Conservation (phyloP, 2,113 vertebrate species). For the Perca schrenkii region DNA sequence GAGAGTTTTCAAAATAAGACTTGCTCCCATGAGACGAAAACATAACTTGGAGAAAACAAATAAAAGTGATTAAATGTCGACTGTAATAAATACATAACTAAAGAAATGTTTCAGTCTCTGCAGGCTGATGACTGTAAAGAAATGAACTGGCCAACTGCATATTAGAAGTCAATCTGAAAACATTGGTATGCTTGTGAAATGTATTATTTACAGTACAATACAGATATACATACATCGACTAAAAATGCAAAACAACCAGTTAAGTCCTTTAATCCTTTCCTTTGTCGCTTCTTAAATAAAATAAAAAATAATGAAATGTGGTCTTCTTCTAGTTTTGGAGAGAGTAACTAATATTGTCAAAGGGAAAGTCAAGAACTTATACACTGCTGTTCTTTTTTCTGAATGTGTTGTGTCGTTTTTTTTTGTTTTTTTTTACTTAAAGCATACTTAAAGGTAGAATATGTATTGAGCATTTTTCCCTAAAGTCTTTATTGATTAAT, state of each 20-base stretch:
- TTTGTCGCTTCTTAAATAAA: no score
- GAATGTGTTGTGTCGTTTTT: no score
- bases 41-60: slow-evolving; percentile 15
- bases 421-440: background rate
- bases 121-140: background rate
- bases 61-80: slow-evolving; percentile 3
- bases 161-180: slow-evolving; percentile 2
- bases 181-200: background rate
- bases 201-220: background rate
- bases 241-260: background rate
- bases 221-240: background rate
- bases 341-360: no score
- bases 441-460: background rate
- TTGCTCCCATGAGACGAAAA: slow-evolving; percentile 9
- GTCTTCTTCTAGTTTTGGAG: no score
- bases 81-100: slow-evolving; percentile 13
- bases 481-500: slow-evolving; percentile 2
- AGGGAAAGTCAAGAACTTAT: no score
- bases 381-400: no score
- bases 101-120: slow-evolving; percentile 17
- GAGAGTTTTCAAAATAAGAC: slow-evolving; percentile 26
- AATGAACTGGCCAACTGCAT: background rate
- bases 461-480: background rate
- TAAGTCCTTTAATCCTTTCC: background rate
- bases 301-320: background rate